Base-by-base conservation (phyloP, 2,113 vertebrate genomes). In the Dunckerocampus dactyliophorus region DNA sequence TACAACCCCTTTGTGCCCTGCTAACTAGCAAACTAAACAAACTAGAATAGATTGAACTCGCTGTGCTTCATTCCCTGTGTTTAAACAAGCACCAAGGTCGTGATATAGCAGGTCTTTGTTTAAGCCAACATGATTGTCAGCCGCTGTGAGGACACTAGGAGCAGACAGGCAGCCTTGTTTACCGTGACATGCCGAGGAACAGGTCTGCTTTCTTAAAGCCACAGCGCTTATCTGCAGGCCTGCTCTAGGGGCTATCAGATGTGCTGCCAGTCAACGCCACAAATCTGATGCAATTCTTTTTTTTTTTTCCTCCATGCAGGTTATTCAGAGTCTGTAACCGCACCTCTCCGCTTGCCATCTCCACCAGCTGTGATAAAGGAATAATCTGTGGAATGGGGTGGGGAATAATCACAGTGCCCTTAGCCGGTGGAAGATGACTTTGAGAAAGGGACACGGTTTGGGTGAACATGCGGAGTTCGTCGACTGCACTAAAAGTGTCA, bases 171-270 rank as follows among this genome's bases (percentile, higher is more conserved):
- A 45, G 70, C 28, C 73, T 70, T 77, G 85, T 86, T 90, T 86
- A 86, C 73, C 80, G 70, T 69, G 80, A 80, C n/a, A 42, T 72
- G 75, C 65, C 7, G 74, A 67, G 82, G 80, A 63, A 82, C 77
- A 56, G 68, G 72, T 66, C 72, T 75, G 83, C 87, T 87, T 85
- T 89, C 81, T 87, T 85, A 88, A 85, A 82, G 82, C 83, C 56
- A 70, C 64, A 64, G 60, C 13, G 74, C 87, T 88, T 89, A 91
- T 88, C 88, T 84, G 63, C 67, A 50, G 77, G 73, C 72, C 79
- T 76, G 82, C 85, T 79, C 68, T 76, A 77, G 76, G 65, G 77
- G 78, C 84, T 85, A 90, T 90, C 88, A 84, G 88, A 90, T 86
- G 77, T 71, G 79, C 81, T 83, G 84, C 82, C 84, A 87, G 80